phyloP scores from a whole-genome alignment of 2,113 vertebrate genomes.

The Felis chaus region DNA sequence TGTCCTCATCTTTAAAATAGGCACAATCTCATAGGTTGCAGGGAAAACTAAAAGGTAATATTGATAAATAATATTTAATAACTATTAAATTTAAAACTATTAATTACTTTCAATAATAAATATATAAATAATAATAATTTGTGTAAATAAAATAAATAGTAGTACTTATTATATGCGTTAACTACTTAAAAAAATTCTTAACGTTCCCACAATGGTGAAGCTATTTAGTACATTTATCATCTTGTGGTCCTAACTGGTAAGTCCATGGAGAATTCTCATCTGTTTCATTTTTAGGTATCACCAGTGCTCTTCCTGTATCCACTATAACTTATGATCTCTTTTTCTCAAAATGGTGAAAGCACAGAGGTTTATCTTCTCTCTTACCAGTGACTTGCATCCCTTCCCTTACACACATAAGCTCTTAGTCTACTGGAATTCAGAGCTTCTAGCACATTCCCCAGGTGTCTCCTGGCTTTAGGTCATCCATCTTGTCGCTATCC shows the following conservation, averaged over 20 bases:
- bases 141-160: not conserved
- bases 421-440: not conserved
- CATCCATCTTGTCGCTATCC: not conserved
- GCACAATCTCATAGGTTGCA: not conserved
- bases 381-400: not conserved
- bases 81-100: not conserved
- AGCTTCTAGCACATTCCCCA: not conserved
- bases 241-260: not conserved
- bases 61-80: not conserved
- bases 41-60: not conserved
- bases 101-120: too few relatives aligned
- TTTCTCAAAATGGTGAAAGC: not conserved
- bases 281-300: not conserved
- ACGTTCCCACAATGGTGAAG: not conserved
- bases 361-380: not conserved
- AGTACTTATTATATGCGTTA: not conserved
- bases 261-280: not conserved
- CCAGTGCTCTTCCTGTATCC: not conserved
- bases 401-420: not conserved
- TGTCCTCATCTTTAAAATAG: not conserved
- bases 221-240: not conserved
- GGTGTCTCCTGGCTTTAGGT: not conserved
- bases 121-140: not conserved
- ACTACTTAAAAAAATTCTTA: not conserved
- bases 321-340: not conserved